phyloP scores from a whole-genome alignment of 2,797 vertebrate species.

The Halcyon chelicuti region DNA sequence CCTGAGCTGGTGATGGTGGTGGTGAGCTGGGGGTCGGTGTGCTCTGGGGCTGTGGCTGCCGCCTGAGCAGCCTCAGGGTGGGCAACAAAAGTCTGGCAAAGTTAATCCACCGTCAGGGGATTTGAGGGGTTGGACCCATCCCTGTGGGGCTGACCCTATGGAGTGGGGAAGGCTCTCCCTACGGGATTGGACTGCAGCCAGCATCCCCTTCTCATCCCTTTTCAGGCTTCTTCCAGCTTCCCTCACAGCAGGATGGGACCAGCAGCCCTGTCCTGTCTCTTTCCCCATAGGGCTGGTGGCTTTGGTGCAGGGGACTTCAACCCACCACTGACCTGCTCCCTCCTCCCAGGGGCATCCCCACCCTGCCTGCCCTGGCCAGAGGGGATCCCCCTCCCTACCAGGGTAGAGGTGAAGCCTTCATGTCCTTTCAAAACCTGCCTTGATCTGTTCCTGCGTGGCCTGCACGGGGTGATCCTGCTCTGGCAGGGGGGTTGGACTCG shows the following conservation, averaged over 20 bases:
- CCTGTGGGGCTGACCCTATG: neutral
- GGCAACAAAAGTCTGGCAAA: neutral
- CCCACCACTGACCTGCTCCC: neutral
- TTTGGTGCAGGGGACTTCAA: neutral
- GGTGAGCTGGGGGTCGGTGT: neutral
- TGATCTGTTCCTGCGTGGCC: too few relatives aligned
- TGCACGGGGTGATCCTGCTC: too few relatives aligned
- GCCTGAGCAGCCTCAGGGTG: neutral
- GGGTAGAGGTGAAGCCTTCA: neutral
- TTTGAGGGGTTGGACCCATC: neutral
- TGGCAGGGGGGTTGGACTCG: too few relatives aligned
- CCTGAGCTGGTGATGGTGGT: neutral
- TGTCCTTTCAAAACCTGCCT: neutral
- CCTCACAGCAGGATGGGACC: neutral
- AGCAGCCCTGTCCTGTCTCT: neutral
- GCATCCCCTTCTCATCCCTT: neutral
- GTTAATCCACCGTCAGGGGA: fast-evolving
- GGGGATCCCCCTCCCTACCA: too few relatives aligned
- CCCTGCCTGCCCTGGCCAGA: neutral
- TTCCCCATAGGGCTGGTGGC: fast-evolving
- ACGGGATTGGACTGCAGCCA: neutral
- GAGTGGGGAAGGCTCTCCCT: fast-evolving
- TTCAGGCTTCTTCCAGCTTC: neutral
- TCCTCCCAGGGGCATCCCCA: neutral
- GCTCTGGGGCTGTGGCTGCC: neutral